Evolutionary conservation across 2,888 invertebrate genomes (phyloP).

Genomic region (Spicauda simplicius): DNA sequence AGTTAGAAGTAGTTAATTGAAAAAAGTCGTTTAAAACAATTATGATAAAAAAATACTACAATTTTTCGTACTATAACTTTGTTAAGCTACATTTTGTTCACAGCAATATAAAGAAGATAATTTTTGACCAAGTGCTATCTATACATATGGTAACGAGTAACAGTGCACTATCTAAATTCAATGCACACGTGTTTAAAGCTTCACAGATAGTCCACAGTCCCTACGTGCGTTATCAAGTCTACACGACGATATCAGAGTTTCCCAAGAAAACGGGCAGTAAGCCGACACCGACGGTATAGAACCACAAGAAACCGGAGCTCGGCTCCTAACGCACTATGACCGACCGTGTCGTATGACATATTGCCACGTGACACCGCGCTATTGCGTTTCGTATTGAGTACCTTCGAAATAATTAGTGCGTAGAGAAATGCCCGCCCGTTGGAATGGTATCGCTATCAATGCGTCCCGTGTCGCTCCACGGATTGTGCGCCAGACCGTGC

Average conservation of each 20-base stretch:
- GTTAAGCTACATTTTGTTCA: neutral
- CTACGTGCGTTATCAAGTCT: neutral
- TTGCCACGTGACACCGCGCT: slow-evolving; percentile 66
- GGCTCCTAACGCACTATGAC: slow-evolving; percentile 35
- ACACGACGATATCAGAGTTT: slow-evolving; percentile 13
- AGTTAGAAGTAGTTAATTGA: neutral
- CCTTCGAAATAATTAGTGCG: slow-evolving; percentile 65
- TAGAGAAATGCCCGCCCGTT: slow-evolving; percentile 55
- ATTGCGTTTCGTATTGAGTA: slow-evolving; percentile 64
- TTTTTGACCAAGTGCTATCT: neutral
- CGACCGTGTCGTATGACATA: slow-evolving; percentile 67
- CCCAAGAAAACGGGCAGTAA: slow-evolving; percentile 44
- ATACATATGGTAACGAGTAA: neutral
- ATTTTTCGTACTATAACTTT: no score
- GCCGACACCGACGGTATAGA: slow-evolving; percentile 57
- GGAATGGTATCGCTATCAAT: slow-evolving; percentile 24
- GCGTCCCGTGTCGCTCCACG: slow-evolving; percentile 15
- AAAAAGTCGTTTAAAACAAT: no score
- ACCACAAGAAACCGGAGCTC: slow-evolving; percentile 68
- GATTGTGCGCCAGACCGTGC: slow-evolving; percentile 9
- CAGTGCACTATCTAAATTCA: neutral
- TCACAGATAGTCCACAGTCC: neutral
- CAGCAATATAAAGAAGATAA: neutral
- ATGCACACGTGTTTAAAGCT: neutral
- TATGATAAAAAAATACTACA: no score